Conservation (phyloP, 2,113 vertebrate species). For the Anarrhichthys ocellatus region DNA sequence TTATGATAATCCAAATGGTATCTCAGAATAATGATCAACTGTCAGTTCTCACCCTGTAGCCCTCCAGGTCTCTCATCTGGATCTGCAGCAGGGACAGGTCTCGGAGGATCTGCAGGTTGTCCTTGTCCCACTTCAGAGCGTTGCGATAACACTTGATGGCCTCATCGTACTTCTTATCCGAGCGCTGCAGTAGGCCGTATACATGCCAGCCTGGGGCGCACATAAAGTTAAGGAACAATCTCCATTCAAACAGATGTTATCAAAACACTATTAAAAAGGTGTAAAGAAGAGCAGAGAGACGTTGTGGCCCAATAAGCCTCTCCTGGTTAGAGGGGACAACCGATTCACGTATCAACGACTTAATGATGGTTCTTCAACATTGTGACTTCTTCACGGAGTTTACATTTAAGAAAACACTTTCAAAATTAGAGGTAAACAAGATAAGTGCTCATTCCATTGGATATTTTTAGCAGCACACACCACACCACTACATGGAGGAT, state of each 20-base stretch:
- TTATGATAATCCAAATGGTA: background rate
- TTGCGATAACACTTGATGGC: constrained; percentile 99
- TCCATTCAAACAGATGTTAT: background rate
- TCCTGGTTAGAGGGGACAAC: background rate
- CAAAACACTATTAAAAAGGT: background rate
- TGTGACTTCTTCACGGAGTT: background rate
- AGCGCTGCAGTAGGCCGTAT: constrained; percentile 95
- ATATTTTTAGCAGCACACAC: background rate
- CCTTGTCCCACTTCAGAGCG: constrained; percentile 98
- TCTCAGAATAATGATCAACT: background rate
- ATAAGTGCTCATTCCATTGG: background rate
- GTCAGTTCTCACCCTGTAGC: constrained; percentile 90
- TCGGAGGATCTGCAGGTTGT: constrained; percentile 98
- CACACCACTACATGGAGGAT: background rate
- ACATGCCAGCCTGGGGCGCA: constrained; percentile 92
- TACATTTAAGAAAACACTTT: background rate
- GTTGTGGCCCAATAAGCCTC: background rate
- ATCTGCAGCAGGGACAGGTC: constrained; percentile 97
- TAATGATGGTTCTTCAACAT: background rate
- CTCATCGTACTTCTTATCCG: constrained; percentile 98
- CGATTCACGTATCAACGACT: background rate
- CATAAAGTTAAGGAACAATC: constrained; percentile 81
- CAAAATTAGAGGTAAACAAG: background rate
- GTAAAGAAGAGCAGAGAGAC: background rate
- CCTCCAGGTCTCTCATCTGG: constrained; percentile 98